Evolutionary conservation across 2,113 vertebrate genomes (phyloP).

Genomic region (Neodontobutis hainanensis): DNA sequence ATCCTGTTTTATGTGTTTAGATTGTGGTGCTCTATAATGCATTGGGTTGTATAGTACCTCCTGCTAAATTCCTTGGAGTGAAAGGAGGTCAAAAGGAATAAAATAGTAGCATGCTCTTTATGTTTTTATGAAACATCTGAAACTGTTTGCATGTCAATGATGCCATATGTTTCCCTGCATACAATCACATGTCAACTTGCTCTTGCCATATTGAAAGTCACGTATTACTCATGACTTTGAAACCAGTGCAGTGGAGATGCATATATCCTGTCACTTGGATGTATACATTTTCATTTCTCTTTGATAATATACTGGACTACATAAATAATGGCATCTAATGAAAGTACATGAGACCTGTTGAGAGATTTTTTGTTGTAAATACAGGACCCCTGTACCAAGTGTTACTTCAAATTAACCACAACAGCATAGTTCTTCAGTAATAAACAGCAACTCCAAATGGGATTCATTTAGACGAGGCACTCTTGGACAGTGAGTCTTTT

Average conservation of each 20-base stretch:
- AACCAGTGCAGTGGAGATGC: conserved; percentile 3
- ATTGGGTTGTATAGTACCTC: conserved; percentile 52
- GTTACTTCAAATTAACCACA: background rate
- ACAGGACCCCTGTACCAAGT: background rate
- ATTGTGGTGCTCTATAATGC: conserved; percentile 46
- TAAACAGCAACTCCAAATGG: conserved; percentile 19
- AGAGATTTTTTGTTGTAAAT: background rate
- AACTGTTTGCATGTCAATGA: conserved; percentile 38
- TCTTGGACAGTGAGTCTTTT: conserved; percentile 30
- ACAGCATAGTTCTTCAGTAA: background rate
- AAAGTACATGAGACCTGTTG: background rate
- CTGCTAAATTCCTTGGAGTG: conserved; percentile 54
- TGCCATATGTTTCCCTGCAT: conserved; percentile 48
- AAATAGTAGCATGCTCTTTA: conserved; percentile 59
- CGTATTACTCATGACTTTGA: conserved; percentile 15
- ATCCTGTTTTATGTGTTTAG: conserved; percentile 46
- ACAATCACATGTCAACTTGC: conserved; percentile 21
- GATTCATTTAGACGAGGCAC: conserved; percentile 11
- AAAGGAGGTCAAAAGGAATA: conserved; percentile 60
- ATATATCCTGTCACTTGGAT: conserved; percentile 17
- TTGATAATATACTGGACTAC: conserved; percentile 7
- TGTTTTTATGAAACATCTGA: conserved; percentile 69
- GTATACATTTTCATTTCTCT: conserved; percentile 9
- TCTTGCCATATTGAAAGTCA: conserved; percentile 8
- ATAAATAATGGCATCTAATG: conserved; percentile 6